Conservation (phyloP, 2,113 vertebrate species). For the Spermophilus dauricus region DNA sequence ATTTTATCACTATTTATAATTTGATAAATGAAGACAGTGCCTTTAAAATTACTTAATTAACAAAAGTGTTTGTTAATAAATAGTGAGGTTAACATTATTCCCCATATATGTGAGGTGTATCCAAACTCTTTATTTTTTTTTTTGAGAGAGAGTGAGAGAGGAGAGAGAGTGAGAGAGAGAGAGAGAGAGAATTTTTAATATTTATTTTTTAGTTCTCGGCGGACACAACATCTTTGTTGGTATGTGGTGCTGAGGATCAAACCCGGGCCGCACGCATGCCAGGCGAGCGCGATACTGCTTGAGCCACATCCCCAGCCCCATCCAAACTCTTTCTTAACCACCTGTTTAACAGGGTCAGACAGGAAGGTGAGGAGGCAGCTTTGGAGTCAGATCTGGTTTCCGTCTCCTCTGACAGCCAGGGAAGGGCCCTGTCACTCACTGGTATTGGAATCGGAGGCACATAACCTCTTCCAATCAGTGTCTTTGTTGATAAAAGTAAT, state of each 20-base stretch:
- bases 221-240: too few relatives aligned
- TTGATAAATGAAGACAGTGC: neutral
- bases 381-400: neutral
- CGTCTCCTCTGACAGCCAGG: neutral
- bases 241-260: too few relatives aligned
- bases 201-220: too few relatives aligned
- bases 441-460: neutral
- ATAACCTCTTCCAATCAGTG: neutral
- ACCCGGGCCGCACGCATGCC: too few relatives aligned
- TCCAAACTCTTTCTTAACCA: neutral
- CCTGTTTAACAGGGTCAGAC: neutral
- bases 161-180: too few relatives aligned
- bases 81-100: neutral
- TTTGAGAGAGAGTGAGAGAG: too few relatives aligned
- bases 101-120: neutral
- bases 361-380: neutral
- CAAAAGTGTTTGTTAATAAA: neutral
- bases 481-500: neutral
- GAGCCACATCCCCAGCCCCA: too few relatives aligned
- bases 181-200: too few relatives aligned
- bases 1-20: neutral
- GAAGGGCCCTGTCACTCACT: neutral
- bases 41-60: neutral
- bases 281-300: too few relatives aligned
- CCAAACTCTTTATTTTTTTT: neutral